These are phyloP conservation scores for Frankliniella fusca DNA, from an alignment of 2,888 invertebrate species.

Conservation along the genomic window DNA sequence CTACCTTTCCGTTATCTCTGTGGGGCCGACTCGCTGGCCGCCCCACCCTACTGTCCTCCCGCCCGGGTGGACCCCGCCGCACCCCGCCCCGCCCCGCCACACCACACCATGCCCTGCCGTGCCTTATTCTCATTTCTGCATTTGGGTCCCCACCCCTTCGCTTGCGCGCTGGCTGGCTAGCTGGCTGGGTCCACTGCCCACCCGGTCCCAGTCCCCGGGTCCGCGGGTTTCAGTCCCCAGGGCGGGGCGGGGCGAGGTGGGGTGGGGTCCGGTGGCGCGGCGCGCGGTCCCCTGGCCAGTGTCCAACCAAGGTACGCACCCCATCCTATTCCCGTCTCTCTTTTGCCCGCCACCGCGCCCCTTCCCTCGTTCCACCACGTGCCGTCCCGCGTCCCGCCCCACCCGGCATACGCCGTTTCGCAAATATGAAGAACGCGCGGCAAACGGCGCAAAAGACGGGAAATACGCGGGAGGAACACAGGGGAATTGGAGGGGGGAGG, in stretches of 20 bases:
- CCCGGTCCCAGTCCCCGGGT: too few relatives aligned
- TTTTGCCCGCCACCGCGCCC: too few relatives aligned
- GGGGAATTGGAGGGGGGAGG: too few relatives aligned
- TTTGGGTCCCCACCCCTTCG: too few relatives aligned
- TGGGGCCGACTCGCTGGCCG: too few relatives aligned
- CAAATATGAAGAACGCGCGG: constrained; percentile 6
- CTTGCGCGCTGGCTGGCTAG: too few relatives aligned
- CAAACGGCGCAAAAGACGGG: background rate
- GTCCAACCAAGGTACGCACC: background rate
- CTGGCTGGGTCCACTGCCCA: background rate
- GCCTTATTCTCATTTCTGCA: background rate
- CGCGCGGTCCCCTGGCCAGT: background rate
- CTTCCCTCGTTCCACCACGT: too few relatives aligned
- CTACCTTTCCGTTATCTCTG: too few relatives aligned
- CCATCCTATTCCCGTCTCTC: background rate
- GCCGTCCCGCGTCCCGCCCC: background rate
- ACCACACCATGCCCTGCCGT: background rate
- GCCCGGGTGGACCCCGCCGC: background rate
- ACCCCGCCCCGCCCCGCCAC: background rate
- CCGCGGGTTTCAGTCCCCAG: too few relatives aligned
- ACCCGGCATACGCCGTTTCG: background rate
- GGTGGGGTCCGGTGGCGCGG: too few relatives aligned
- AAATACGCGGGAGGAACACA: background rate
- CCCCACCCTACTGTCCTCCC: background rate
- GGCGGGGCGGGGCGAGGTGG: too few relatives aligned